Percentiles rank a stretch among this genome's conserved stretches.
Conservation (phyloP, 1,140 invertebrate genomes). For the Aradophagus sp. region DNA sequence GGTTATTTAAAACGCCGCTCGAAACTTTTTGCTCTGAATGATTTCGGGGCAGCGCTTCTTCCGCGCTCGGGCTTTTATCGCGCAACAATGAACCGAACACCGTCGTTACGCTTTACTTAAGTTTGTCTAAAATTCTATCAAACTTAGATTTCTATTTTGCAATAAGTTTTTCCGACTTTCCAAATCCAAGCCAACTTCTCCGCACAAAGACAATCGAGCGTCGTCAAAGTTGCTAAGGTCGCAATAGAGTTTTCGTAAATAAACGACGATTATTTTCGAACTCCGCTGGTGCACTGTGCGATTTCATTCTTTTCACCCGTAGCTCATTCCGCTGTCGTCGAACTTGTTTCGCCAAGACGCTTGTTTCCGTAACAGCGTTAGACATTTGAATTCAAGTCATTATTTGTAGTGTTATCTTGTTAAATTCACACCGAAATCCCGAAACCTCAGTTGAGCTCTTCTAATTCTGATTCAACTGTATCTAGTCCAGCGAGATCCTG, state of each 20-base stretch:
- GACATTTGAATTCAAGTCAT: no score
- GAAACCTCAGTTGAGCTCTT: conserved; percentile 5
- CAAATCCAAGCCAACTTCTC: conserved; percentile 28
- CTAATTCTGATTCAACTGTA: conserved; percentile 32
- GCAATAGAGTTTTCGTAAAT: conserved; percentile 20
- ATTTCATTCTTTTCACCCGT: background rate
- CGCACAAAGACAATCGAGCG: conserved; percentile 24
- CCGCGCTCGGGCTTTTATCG: no score
- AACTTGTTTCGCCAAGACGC: no score
- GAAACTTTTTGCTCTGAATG: no score
- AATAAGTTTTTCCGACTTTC: conserved; percentile 37
- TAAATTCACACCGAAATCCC: conserved; percentile 3
- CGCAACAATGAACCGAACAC: conserved; percentile 27
- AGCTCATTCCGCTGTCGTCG: no score
- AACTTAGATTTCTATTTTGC: conserved; percentile 39
- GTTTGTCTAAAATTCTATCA: conserved; percentile 29
- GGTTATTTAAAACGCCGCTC: no score
- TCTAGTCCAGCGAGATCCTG: conserved; percentile 25
- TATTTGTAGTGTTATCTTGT: no score
- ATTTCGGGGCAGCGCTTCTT: no score
- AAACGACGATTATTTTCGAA: conserved; percentile 16
- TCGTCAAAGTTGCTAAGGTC: conserved; percentile 22
- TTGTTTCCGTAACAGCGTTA: no score
- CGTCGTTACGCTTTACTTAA: conserved; percentile 35
- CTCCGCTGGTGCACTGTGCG: background rate